Evolutionary conservation across 2,113 vertebrate genomes (phyloP), one percentile per base, ranked within the genome.

Genomic region (Oxygymnocypris stewartii): DNA sequence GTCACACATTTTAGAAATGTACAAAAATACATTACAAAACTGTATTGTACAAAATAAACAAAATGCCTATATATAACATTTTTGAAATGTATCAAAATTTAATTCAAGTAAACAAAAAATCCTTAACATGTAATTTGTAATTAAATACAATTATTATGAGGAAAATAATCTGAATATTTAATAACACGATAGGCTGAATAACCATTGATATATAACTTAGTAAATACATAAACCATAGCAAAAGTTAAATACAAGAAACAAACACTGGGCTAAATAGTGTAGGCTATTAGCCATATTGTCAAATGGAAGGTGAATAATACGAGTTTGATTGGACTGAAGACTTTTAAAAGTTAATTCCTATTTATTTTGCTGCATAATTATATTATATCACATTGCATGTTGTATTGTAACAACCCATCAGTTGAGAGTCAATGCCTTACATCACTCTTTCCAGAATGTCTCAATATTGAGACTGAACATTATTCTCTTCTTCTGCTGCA

Each of bases 351-450:
- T 63, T 6, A 3, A 65, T 65, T 11, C n/a, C 4, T 28, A 13
- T 65, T 65, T 65, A 18, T 54, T 54, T 18, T 65, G 25, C 63
- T 2, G 63, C 12, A 65, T 12, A 31, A 14, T 65, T 18, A 54
- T 54, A 65, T 31, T 63, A 54, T 54, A 65, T 31, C 28, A 25
- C 61, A 63, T 4, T 13, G 61, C 25, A 65, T 65, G 14, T 14
- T 31, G 12, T 31, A 65, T 63, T 28, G 61, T 63, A 4, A 63
- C 61, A 0, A 28, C 63, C 25, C 25, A 65, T 28, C 63, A 2
- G 25, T 31, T 65, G 25, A 65, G 80, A 89, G n/a, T 59, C 86
- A 86, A 74, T 84, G 76, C 44, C 44, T 12, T 47, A 47, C 11
- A 47, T 47, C 44, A 47, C 44, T 65, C 4, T 6, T 65, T 65